Base-by-base conservation (phyloP, 2,797 vertebrate species). In the Pygocentrus nattereri region DNA sequence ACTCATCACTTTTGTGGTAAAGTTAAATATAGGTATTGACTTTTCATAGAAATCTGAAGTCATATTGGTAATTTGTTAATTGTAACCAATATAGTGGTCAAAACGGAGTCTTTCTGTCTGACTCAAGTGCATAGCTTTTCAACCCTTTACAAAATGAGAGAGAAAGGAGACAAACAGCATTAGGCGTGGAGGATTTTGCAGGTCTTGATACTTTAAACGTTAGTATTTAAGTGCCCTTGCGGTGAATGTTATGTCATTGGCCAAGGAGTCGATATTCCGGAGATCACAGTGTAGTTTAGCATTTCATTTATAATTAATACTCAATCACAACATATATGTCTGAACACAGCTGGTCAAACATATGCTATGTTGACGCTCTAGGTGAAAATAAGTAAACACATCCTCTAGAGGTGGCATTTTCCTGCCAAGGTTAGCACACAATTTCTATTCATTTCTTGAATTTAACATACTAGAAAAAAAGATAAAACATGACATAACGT, bases 41-140 rank as follows among this genome's bases (percentile, higher is more conserved):
- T 54, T 85, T 87, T 80, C 23, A 88, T 88, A 87, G 59, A 88
- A 84, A 86, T 88, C 73, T 91, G 69, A 54, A 78, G 19, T 76
- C 76, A 83, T 80, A 76, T 67, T 64, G 25, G 69, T 79, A 58
- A 65, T 84, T 67, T 82, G 27, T 72, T 86, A 34, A 80, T 49
- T 84, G 62, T 68, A 76, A 61, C 41, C 38, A 65, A 81, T 68
- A 79, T 41, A 80, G 59, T 74, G 80, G 76, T 76, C 54, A 77
- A 78, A 81, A 79, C 50, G 25, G 78, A 85, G 74, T 81, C 81
- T 80, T 85, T 78, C 61, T 52, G 56, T 79, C 49, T 58, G 84
- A 88, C 76, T 88, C 75, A 52, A 87, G 87, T 90, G 90, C 90
- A 89, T 89, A 89, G 87, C 81, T 88, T 89, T 64, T 82, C 74